These are phyloP conservation scores for Antennarius striatus DNA, from an alignment of 2,113 vertebrate genomes.

Conservation along the genomic window DNA sequence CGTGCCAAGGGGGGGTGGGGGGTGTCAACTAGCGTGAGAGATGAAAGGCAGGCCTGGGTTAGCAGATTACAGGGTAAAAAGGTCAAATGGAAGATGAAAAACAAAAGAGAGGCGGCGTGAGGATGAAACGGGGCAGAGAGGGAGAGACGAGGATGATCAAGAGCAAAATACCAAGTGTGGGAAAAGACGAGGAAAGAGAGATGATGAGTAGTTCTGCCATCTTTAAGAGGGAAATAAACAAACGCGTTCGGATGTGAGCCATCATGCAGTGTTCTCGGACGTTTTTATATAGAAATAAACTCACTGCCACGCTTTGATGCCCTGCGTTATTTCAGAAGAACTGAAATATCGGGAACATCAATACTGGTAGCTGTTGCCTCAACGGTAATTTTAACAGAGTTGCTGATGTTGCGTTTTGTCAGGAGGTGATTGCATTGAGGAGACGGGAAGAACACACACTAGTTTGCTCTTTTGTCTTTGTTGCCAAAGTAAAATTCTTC, in stretches of 20 bases:
- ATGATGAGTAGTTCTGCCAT: too few species aligned
- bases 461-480: constrained; percentile 1
- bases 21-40: constrained; percentile 42
- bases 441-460: background rate
- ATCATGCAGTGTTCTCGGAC: background rate
- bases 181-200: too few species aligned
- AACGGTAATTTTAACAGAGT: background rate
- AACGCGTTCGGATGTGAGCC: background rate
- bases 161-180: too few species aligned
- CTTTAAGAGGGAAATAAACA: too few species aligned
- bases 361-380: background rate
- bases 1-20: background rate
- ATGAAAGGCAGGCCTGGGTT: too few species aligned
- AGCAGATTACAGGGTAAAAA: too few species aligned
- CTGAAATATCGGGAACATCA: constrained; percentile 3
- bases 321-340: constrained; percentile 8
- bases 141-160: too few species aligned
- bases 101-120: too few species aligned
- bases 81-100: constrained; percentile 1
- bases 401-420: background rate
- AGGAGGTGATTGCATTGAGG: background rate
- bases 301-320: constrained; percentile 3
- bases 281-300: background rate
- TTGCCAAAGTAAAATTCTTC: background rate
- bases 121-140: too few species aligned